phyloP scores from a whole-genome alignment of 2,113 vertebrate genomes.

The Nannospalax galili region DNA sequence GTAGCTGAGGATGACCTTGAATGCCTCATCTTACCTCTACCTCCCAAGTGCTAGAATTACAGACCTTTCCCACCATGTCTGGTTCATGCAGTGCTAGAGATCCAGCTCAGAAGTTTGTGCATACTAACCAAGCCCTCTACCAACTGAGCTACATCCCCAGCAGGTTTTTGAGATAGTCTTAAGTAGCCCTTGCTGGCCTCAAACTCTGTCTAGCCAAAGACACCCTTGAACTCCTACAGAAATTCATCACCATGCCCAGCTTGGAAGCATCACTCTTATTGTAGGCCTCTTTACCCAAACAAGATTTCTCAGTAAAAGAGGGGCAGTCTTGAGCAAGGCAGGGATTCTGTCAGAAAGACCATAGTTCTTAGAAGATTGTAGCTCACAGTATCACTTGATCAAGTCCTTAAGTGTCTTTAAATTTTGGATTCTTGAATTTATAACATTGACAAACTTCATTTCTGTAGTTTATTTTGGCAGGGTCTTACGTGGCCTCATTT shows the following conservation, averaged over 20 bases:
- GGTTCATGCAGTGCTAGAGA: not conserved
- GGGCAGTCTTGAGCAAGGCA: not conserved
- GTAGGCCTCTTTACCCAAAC: not conserved
- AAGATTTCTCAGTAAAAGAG: slow-evolving; percentile 31
- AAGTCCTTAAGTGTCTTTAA: slow-evolving; percentile 2
- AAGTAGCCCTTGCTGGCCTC: not conserved
- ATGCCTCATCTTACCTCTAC: not conserved
- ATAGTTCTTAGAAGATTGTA: slow-evolving; percentile 12
- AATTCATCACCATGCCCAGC: not conserved
- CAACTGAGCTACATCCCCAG: not conserved
- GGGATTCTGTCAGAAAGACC: not conserved
- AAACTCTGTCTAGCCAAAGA: not conserved
- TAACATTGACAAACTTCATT: slow-evolving; percentile 8
- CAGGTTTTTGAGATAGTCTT: not conserved
- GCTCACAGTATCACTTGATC: slow-evolving; percentile 13
- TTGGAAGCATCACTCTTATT: not conserved
- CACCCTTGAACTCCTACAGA: not conserved
- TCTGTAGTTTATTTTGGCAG: not conserved
- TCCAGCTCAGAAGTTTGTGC: not conserved
- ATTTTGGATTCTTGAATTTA: slow-evolving; percentile 29
- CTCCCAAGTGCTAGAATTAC: not conserved
- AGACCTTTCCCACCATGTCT: not conserved
- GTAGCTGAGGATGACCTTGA: not conserved
- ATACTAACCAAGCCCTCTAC: not conserved
- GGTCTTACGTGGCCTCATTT: not conserved